A percentile compares a stretch with the other conserved stretches of the same genome.
Conservation (phyloP, 2,113 vertebrate genomes). For the Corynorhinus townsendii region DNA sequence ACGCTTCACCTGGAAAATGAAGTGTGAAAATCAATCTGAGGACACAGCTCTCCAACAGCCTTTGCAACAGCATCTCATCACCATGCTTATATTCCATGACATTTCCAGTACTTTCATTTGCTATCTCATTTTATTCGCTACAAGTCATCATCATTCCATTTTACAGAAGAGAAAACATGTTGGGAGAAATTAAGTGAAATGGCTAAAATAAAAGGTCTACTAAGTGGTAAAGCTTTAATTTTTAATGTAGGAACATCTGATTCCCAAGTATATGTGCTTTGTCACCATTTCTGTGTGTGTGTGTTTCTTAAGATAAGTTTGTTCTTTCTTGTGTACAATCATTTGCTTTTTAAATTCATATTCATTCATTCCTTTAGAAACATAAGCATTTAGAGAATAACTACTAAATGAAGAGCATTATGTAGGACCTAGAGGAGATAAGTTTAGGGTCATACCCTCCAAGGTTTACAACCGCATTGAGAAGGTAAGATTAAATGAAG, state of each 20-base stretch:
- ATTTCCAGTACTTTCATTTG: not conserved
- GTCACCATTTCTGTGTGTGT: not conserved
- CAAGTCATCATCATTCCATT: not conserved
- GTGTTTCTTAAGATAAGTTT: not conserved
- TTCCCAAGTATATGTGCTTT: not conserved
- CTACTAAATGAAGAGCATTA: not conserved
- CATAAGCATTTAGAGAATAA: not conserved
- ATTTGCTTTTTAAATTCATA: not conserved
- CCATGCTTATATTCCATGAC: not conserved
- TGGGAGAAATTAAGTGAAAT: not conserved
- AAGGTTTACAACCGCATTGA: not conserved
- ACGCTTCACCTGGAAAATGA: slow-evolving; percentile 90
- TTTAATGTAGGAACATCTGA: not conserved
- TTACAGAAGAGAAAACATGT: not conserved
- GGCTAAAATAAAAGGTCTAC: not conserved
- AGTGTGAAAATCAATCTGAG: not conserved
- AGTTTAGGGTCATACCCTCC: not conserved
- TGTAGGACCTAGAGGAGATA: not conserved
- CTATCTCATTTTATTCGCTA: not conserved
- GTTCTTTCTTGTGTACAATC: not conserved
- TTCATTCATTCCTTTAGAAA: not conserved
- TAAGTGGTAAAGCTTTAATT: not conserved
- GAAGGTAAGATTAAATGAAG: not conserved
- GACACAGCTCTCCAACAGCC: not conserved
- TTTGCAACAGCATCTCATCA: not conserved